These are phyloP conservation scores for Diaprepes abbreviatus DNA, from an alignment of 2,888 invertebrate genomes.

Conservation along the genomic window DNA sequence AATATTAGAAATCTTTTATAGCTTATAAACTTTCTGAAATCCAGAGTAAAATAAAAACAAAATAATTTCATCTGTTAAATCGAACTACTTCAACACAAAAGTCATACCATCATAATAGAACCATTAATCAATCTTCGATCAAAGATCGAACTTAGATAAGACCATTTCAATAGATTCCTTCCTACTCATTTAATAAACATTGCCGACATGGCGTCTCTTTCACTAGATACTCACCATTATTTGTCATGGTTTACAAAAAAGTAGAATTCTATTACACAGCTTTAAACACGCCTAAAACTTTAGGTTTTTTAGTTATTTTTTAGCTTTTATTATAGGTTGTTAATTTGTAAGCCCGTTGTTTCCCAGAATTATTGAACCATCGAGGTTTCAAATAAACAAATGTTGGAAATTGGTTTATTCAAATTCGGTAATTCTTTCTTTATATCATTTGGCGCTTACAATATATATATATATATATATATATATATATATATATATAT, in stretches of 20 bases:
- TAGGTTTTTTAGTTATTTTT: not conserved
- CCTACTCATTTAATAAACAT: not conserved
- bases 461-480: too few relatives aligned
- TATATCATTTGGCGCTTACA: too few relatives aligned
- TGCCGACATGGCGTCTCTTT: not conserved
- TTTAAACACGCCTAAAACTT: slow-evolving; percentile 2
- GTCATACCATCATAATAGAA: slow-evolving; percentile 23
- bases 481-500: too few relatives aligned
- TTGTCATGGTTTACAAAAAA: slow-evolving; percentile 1
- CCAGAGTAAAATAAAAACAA: too few relatives aligned
- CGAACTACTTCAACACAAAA: slow-evolving; percentile 10
- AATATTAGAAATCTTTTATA: too few relatives aligned
- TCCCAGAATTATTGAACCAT: not conserved
- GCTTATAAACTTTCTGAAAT: too few relatives aligned
- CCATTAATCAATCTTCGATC: slow-evolving; percentile 42
- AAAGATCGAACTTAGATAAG: slow-evolving; percentile 14
- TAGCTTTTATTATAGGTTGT: not conserved
- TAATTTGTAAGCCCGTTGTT: not conserved
- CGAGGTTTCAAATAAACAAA: too few relatives aligned
- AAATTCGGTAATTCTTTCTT: too few relatives aligned
- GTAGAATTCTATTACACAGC: slow-evolving; percentile 5
- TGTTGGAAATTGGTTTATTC: too few relatives aligned
- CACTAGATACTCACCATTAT: not conserved
- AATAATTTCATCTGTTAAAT: not conserved
- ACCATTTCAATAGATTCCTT: not conserved